Percentiles rank a stretch among this genome's conserved stretches.
These are phyloP conservation scores for Pyrocoelia pectoralis DNA, from an alignment of 2,888 invertebrate genomes.

Conservation along the genomic window DNA sequence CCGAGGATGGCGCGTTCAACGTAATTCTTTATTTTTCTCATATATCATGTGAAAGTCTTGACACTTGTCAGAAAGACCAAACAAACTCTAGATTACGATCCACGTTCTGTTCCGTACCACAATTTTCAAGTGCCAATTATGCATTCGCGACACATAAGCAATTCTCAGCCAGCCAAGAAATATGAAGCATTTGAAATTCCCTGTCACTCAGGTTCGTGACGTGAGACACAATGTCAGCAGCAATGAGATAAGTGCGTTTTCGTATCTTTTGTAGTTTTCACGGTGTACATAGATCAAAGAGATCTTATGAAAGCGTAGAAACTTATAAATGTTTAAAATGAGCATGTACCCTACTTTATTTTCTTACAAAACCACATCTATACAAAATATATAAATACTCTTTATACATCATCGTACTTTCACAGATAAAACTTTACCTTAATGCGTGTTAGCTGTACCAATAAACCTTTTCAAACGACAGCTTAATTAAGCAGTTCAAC, in stretches of 20 bases:
- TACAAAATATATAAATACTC: too few relatives aligned
- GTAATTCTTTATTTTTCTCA: slow-evolving; percentile 58
- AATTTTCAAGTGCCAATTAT: slow-evolving; percentile 59
- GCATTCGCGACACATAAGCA: slow-evolving; percentile 59
- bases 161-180: slow-evolving; percentile 59
- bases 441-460: too few relatives aligned
- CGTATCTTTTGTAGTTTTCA: not conserved
- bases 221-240: slow-evolving; percentile 44
- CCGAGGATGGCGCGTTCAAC: slow-evolving; percentile 47
- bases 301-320: not conserved
- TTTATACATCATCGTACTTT: too few relatives aligned
- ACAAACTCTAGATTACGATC: slow-evolving; percentile 47
- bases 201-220: slow-evolving; percentile 53
- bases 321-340: too few relatives aligned
- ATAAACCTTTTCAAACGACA: too few relatives aligned
- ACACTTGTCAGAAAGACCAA: slow-evolving; percentile 54
- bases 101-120: slow-evolving; percentile 45
- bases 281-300: not conserved
- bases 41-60: slow-evolving; percentile 57
- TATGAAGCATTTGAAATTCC: slow-evolving; percentile 58
- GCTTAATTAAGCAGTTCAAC: too few relatives aligned
- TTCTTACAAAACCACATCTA: too few relatives aligned
- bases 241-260: slow-evolving; percentile 33
- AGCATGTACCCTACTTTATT: too few relatives aligned
- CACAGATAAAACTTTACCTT: too few relatives aligned